Conservation (phyloP, 2,888 invertebrate species). For the Itoplectis maculator region DNA sequence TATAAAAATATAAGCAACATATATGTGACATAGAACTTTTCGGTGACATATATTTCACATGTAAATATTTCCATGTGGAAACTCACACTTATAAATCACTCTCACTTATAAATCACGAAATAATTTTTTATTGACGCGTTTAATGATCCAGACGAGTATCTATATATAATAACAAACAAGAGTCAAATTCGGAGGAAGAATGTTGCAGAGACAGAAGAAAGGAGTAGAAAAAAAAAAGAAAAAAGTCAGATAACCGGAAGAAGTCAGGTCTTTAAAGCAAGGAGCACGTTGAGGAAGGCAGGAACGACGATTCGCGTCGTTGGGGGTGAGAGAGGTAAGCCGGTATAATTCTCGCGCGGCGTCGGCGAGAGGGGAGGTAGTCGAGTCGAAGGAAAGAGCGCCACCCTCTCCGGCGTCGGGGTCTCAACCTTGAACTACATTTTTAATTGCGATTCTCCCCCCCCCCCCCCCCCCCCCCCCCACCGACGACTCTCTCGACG, state of each 20-base stretch:
- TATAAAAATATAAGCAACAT: too few relatives aligned
- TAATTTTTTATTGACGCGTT: too few relatives aligned
- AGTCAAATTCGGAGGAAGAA: conserved; percentile 37
- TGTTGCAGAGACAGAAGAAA: too few relatives aligned
- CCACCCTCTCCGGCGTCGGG: conserved; percentile 58
- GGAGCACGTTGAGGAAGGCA: conserved; percentile 61
- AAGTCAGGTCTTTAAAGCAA: conserved; percentile 47
- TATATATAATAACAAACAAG: conserved; percentile 25
- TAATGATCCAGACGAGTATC: too few relatives aligned
- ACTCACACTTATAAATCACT: not conserved
- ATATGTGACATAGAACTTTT: too few relatives aligned
- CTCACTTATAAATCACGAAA: not conserved
- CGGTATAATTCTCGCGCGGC: conserved; percentile 63
- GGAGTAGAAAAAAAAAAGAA: not conserved
- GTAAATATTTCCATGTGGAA: not conserved
- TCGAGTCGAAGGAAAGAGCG: conserved; percentile 70
- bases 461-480: conserved; percentile 48
- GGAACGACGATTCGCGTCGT: conserved; percentile 34
- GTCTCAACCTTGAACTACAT: conserved; percentile 83
- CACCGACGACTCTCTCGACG: too few relatives aligned
- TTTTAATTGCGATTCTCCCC: conserved; percentile 83
- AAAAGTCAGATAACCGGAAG: conserved; percentile 20
- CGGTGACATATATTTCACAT: too few relatives aligned
- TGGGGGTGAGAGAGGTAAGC: conserved; percentile 58
- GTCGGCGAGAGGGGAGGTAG: conserved; percentile 67